Percentiles rank a stretch among this genome's conserved stretches.
phyloP scores from a whole-genome alignment of 2,797 vertebrate genomes.

The Pseudochirops corinnae region DNA sequence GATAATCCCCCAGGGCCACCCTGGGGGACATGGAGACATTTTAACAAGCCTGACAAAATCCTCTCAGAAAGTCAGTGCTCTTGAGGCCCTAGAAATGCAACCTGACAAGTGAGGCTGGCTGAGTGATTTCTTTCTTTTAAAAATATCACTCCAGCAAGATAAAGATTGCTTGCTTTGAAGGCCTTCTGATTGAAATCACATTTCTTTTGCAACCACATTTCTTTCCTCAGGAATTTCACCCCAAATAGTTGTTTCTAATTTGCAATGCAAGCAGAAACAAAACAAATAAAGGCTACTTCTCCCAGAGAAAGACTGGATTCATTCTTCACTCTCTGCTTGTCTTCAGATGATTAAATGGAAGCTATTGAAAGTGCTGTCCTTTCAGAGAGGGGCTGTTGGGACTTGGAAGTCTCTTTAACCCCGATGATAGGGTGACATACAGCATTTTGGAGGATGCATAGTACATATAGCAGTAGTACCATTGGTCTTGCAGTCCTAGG shows the following conservation, averaged over 20 bases:
- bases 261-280: conserved; percentile 43
- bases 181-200: conserved; percentile 45
- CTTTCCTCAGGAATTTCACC: conserved; percentile 36
- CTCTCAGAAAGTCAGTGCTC: conserved; percentile 30
- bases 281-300: conserved; percentile 44
- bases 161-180: conserved; percentile 51
- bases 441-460: neutral
- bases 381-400: conserved; percentile 24
- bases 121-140: conserved; percentile 49
- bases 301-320: conserved; percentile 22
- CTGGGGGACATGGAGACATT: conserved; percentile 35
- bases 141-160: neutral
- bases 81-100: conserved; percentile 20
- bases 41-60: conserved; percentile 59
- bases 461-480: neutral
- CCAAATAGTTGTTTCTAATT: conserved; percentile 48
- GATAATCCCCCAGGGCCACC: neutral
- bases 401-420: conserved; percentile 50
- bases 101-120: neutral
- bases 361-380: conserved; percentile 33
- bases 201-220: conserved; percentile 62
- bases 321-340: conserved; percentile 54
- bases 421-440: conserved; percentile 25
- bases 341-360: conserved; percentile 58
- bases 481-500: neutral